phyloP scores from a whole-genome alignment of 2,888 invertebrate species.

The Drosophila formosana region DNA sequence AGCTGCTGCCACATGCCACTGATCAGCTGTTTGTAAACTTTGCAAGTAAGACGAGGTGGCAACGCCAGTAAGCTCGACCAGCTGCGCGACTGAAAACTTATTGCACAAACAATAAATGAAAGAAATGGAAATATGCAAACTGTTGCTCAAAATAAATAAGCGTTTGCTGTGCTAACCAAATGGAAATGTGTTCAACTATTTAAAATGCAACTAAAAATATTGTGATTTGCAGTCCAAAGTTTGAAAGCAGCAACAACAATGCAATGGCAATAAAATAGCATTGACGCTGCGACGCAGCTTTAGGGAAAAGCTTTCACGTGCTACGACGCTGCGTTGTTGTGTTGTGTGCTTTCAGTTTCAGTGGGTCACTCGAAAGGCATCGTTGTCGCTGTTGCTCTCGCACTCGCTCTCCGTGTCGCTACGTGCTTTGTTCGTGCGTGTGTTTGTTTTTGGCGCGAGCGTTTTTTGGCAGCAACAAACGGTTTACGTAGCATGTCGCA shows the following conservation, averaged over 20 bases:
- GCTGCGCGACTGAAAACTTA: slow-evolving; percentile 17
- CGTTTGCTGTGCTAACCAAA: slow-evolving; percentile 1
- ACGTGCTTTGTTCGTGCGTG: slow-evolving; percentile 22
- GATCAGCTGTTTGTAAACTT: slow-evolving; percentile 20
- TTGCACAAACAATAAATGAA: slow-evolving; percentile 23
- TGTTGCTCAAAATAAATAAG: background rate
- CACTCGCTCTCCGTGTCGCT: slow-evolving; percentile 15
- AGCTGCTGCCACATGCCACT: no score
- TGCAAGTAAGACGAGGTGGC: slow-evolving; percentile 6
- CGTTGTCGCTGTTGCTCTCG: slow-evolving; percentile 11
- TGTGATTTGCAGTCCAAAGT: background rate
- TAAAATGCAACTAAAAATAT: background rate
- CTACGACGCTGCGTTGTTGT: slow-evolving; percentile 1
- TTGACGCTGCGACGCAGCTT: slow-evolving; percentile 17
- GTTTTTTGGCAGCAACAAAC: slow-evolving; percentile 39
- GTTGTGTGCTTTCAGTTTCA: slow-evolving; percentile 39
- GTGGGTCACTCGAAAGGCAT: slow-evolving; percentile 38
- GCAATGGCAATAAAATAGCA: slow-evolving; percentile 23
- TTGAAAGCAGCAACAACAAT: slow-evolving; percentile 12
- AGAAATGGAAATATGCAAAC: background rate
- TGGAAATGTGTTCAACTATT: background rate
- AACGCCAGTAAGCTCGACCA: slow-evolving; percentile 13
- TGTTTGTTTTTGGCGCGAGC: slow-evolving; percentile 49
- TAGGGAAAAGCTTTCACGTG: slow-evolving; percentile 13
- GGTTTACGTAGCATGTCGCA: slow-evolving; percentile 50